Percentiles rank a stretch among this genome's conserved stretches.
These are phyloP conservation scores for Drosophila mercatorum DNA, from an alignment of 2,888 invertebrate species.

Conservation along the genomic window DNA sequence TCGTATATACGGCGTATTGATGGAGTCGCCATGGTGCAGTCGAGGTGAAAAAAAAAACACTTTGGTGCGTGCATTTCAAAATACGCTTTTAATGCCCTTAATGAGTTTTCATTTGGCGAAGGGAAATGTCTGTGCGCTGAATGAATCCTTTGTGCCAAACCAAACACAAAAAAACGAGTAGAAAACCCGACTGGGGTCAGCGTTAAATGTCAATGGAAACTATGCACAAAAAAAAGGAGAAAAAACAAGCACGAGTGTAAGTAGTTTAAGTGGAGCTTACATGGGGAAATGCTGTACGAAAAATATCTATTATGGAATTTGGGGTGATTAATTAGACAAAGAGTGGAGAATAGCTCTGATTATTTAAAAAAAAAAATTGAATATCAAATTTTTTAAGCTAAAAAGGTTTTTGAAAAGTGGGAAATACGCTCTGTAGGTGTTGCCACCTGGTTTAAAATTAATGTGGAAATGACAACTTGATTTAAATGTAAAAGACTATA, in stretches of 20 bases:
- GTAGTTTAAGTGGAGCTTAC: conserved; percentile 15
- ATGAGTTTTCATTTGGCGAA: conserved; percentile 61
- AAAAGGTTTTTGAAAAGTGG: not conserved
- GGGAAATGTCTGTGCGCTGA: conserved; percentile 33
- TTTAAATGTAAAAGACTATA: no score
- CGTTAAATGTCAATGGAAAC: conserved; percentile 35
- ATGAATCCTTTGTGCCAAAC: conserved; percentile 23
- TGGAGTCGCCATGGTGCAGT: conserved; percentile 62
- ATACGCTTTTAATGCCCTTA: conserved; percentile 73
- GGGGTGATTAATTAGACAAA: not conserved
- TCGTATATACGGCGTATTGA: conserved; percentile 63
- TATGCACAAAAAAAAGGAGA: conserved; percentile 3
- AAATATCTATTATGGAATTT: not conserved
- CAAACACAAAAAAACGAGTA: not conserved
- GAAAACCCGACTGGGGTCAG: not conserved
- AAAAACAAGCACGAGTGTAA: conserved; percentile 17
- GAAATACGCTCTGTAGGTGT: not conserved
- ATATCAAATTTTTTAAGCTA: not conserved
- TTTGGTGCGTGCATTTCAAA: conserved; percentile 55
- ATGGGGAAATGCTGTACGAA: not conserved
- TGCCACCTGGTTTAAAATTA: not conserved
- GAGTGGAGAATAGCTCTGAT: not conserved
- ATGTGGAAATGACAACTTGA: no score
- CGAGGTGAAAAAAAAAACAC: conserved; percentile 21
- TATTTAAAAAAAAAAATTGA: not conserved